Evolutionary conservation across 2,113 vertebrate genomes (phyloP).

Genomic region (Nerophis lumbriciformis): DNA sequence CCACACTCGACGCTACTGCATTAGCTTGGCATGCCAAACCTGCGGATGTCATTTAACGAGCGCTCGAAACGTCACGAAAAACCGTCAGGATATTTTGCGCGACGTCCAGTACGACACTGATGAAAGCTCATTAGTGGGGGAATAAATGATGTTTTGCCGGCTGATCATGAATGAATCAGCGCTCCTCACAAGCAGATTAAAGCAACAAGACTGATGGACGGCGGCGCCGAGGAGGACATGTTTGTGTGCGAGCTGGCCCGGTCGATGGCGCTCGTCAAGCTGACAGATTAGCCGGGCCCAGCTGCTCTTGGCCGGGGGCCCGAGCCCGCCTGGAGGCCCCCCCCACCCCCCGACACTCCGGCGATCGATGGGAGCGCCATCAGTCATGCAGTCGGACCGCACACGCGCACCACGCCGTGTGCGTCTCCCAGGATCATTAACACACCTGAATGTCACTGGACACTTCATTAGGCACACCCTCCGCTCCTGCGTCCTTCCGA

Average conservation of each 20-base stretch:
- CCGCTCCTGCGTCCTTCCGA: neutral
- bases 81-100: too few species aligned
- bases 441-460: slow-evolving; percentile 7
- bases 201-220: slow-evolving; percentile 66
- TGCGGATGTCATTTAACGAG: too few species aligned
- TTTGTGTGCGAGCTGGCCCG: slow-evolving; percentile 54
- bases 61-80: too few species aligned
- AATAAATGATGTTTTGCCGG: slow-evolving; percentile 31
- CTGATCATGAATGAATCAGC: slow-evolving; percentile 58
- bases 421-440: slow-evolving; percentile 47
- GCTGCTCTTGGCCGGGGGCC: slow-evolving; percentile 63
- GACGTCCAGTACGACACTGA: too few species aligned
- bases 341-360: slow-evolving; percentile 4
- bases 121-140: too few species aligned
- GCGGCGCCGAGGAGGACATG: slow-evolving; percentile 58
- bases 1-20: too few species aligned
- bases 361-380: slow-evolving; percentile 68
- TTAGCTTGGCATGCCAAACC: too few species aligned
- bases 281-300: slow-evolving; percentile 66
- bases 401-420: slow-evolving; percentile 41
- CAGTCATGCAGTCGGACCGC: slow-evolving; percentile 60
- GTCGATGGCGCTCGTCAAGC: slow-evolving; percentile 66
- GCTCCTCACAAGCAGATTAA: slow-evolving; percentile 58
- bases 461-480: too few species aligned
- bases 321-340: slow-evolving; percentile 60